Conservation (phyloP, 2,113 vertebrate genomes). For the Psilopsiagon aymara region DNA sequence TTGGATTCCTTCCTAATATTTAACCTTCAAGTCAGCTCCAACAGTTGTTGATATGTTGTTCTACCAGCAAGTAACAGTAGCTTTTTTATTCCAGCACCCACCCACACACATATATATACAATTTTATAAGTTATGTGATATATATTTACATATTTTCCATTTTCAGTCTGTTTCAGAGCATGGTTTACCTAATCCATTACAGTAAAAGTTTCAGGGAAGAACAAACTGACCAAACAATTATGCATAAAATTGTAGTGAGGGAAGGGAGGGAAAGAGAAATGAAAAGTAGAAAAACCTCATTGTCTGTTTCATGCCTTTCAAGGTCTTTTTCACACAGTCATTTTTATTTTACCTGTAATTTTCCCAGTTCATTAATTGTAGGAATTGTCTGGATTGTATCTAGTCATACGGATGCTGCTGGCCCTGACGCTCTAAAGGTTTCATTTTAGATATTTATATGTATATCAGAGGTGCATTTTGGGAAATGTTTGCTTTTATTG, state of each 20-base stretch:
- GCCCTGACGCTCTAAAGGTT: neutral
- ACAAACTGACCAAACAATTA: slow-evolving; percentile 68
- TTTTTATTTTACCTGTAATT: slow-evolving; percentile 64
- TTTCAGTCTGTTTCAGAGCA: slow-evolving; percentile 64
- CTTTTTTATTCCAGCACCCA: slow-evolving; percentile 76
- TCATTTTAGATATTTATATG: neutral
- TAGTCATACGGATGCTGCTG: neutral
- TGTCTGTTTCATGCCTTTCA: slow-evolving; percentile 58
- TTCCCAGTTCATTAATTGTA: slow-evolving; percentile 58
- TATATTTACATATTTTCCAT: slow-evolving; percentile 69
- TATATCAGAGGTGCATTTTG: neutral
- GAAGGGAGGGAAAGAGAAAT: slow-evolving; percentile 18
- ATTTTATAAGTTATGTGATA: slow-evolving; percentile 61
- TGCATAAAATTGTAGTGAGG: slow-evolving; percentile 11
- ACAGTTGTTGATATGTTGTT: slow-evolving; percentile 96
- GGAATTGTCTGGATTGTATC: slow-evolving; percentile 22
- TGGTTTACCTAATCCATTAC: slow-evolving; percentile 60
- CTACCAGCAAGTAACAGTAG: slow-evolving; percentile 90
- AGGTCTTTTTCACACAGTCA: slow-evolving; percentile 39
- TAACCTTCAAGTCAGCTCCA: slow-evolving; percentile 98
- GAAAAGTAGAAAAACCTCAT: slow-evolving; percentile 34
- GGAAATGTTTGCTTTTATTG: neutral
- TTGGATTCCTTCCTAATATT: slow-evolving; percentile 99
- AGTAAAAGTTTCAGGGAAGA: slow-evolving; percentile 60
- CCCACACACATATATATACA: slow-evolving; percentile 41